A percentile compares a stretch with the other conserved stretches of the same genome.
Evolutionary conservation across 1,140 invertebrate genomes (phyloP).

Genomic region (Lepidurus arcticus): DNA sequence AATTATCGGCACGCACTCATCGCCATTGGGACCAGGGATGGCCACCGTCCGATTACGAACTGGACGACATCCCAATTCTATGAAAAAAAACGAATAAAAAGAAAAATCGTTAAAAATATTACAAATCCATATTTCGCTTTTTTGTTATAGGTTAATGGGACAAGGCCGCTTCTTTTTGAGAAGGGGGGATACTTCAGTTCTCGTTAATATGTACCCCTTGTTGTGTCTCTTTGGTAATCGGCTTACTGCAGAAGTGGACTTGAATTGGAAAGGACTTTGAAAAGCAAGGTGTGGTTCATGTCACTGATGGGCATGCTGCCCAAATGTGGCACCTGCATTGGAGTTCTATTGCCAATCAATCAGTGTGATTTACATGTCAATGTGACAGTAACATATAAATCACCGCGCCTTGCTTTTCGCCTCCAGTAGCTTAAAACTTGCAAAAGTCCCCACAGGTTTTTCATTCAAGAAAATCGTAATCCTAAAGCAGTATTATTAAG

Average conservation of each 20-base stretch:
- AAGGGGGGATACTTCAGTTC: no score
- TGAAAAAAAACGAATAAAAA: neutral
- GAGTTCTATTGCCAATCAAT: conserved; percentile 19
- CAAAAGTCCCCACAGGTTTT: neutral
- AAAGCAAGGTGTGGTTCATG: conserved; percentile 2
- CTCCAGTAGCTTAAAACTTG: conserved; percentile 20
- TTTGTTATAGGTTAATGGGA: no score
- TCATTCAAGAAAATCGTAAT: neutral
- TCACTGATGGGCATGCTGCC: neutral
- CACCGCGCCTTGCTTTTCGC: conserved; percentile 22
- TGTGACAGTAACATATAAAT: conserved; percentile 6
- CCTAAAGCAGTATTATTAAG: neutral
- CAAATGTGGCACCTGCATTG: neutral
- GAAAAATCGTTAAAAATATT: neutral
- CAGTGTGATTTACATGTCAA: conserved; percentile 13
- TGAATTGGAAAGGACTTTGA: neutral
- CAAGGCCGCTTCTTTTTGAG: no score
- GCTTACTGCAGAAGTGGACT: neutral
- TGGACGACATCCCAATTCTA: conserved; percentile 42
- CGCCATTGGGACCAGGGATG: conserved; percentile 48
- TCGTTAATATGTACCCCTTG: neutral
- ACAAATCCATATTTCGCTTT: neutral
- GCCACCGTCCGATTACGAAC: conserved; percentile 47
- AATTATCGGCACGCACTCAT: conserved; percentile 35
- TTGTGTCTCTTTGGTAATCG: neutral